Conservation (phyloP, 2,113 vertebrate genomes). For the Tupaia chinensis region DNA sequence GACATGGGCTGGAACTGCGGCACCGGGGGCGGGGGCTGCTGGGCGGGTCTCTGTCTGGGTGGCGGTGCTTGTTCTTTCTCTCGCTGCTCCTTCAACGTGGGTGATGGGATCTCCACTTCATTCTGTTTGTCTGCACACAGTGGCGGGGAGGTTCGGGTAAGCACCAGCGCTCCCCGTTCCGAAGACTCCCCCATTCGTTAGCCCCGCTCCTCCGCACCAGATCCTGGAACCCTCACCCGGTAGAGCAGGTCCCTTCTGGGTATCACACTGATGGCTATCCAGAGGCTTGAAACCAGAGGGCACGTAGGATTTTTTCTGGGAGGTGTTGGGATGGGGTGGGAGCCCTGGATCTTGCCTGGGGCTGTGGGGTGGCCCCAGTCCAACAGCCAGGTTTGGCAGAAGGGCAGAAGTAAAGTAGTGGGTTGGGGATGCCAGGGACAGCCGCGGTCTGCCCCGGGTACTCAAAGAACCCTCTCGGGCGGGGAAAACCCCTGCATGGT, state of each 20-base stretch:
- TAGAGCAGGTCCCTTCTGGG: neutral
- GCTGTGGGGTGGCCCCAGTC: neutral
- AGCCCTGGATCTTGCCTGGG: neutral
- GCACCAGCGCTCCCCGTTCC: neutral
- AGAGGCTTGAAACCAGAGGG: neutral
- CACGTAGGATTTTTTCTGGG: neutral
- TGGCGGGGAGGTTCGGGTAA: neutral
- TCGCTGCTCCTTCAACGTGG: constrained; percentile 91
- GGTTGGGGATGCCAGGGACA: neutral
- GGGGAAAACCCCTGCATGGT: neutral
- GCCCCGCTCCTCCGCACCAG: neutral
- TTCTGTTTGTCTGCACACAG: constrained; percentile 93
- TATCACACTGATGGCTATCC: neutral
- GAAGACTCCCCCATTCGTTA: neutral
- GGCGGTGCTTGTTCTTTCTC: constrained; percentile 85
- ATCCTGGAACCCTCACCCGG: neutral
- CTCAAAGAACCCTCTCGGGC: neutral
- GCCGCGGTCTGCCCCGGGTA: neutral
- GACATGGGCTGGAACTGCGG: constrained; percentile 90
- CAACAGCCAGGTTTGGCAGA: neutral
- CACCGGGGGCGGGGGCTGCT: neutral
- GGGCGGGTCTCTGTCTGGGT: constrained; percentile 74
- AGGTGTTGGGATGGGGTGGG: neutral
- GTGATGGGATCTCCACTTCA: constrained; percentile 94
- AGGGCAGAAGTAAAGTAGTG: neutral